phyloP scores from a whole-genome alignment of 2,888 invertebrate species.

The Stenichneumon culpator region DNA sequence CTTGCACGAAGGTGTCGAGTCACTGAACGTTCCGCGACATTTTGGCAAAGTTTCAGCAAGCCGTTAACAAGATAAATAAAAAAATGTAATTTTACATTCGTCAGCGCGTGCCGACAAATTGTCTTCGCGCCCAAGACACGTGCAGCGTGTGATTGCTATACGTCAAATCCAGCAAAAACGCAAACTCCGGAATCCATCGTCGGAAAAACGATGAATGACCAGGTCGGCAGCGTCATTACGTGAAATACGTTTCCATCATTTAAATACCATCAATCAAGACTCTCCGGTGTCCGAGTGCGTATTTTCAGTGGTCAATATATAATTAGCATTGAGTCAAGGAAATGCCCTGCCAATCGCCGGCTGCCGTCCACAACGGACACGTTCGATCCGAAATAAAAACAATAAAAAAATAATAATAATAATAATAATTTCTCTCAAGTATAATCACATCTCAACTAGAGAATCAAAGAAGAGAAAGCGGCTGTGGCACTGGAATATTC shows the following conservation, averaged over 20 bases:
- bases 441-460: constrained; percentile 54
- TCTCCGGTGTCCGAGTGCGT: constrained; percentile 32
- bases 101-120: too few relatives aligned
- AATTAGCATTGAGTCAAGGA: constrained; percentile 60
- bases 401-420: not conserved
- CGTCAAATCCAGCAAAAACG: not conserved
- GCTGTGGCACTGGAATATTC: constrained; percentile 24
- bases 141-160: not conserved
- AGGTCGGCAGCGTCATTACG: not conserved
- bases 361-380: not conserved
- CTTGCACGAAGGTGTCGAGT: too few relatives aligned
- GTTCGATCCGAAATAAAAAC: not conserved
- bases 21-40: not conserved
- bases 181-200: not conserved
- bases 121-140: too few relatives aligned
- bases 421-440: constrained; percentile 19
- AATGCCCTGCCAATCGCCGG: constrained; percentile 43
- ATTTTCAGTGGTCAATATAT: constrained; percentile 53
- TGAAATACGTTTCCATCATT: constrained; percentile 30
- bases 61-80: not conserved
- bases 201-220: not conserved
- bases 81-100: not conserved
- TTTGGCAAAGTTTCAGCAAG: not conserved
- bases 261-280: constrained; percentile 53
- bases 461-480: constrained; percentile 61